Percentiles rank a stretch among this genome's conserved stretches.
These are phyloP conservation scores for Papilio gigon DNA, from an alignment of 2,888 invertebrate genomes.

Conservation along the genomic window DNA sequence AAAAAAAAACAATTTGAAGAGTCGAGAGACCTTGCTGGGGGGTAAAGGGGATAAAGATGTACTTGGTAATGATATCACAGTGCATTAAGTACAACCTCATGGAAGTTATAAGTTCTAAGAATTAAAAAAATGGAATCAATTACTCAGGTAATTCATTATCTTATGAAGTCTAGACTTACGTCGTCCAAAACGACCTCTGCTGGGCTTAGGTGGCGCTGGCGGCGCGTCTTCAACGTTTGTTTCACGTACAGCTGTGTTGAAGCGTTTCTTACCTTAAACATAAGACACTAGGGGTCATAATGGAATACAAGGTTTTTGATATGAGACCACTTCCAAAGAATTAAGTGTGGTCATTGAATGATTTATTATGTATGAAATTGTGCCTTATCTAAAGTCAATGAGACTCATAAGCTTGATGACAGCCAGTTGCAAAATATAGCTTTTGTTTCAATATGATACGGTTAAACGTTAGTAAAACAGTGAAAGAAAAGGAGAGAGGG, in stretches of 20 bases:
- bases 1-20: neutral
- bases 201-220: constrained; percentile 60
- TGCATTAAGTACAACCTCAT: too few species aligned
- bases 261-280: constrained; percentile 64
- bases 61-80: too few species aligned
- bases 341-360: neutral
- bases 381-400: neutral
- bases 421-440: neutral
- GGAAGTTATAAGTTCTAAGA: too few species aligned
- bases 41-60: too few species aligned
- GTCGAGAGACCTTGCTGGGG: too few species aligned
- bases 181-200: constrained; percentile 71
- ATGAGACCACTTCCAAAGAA: neutral
- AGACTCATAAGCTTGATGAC: neutral
- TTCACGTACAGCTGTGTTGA: constrained; percentile 65
- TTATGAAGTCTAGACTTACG: constrained; percentile 59
- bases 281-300: neutral
- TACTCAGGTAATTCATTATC: too few species aligned
- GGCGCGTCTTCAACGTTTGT: constrained; percentile 63
- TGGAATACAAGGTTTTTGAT: neutral
- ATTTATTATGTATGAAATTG: neutral
- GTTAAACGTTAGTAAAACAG: neutral
- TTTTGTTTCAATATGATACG: neutral
- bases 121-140: too few species aligned
- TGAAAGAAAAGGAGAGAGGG: neutral